Percentiles rank a stretch among this genome's conserved stretches.
These are phyloP conservation scores for Drosophila persimilis DNA, from an alignment of 1,140 invertebrate species.

Conservation along the genomic window DNA sequence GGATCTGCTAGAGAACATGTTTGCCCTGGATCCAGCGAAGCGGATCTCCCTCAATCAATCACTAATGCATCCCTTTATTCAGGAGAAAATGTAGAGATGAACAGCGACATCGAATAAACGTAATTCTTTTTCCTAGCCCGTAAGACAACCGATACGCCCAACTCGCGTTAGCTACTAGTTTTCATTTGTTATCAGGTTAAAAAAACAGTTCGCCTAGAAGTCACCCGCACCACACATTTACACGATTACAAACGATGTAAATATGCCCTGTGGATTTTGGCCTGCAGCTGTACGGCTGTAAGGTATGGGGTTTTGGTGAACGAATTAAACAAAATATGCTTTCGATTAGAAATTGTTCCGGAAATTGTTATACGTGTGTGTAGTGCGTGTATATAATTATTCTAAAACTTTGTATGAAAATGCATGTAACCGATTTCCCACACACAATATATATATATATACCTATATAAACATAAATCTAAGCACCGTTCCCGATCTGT, in stretches of 20 bases:
- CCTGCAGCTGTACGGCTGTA: constrained; percentile 8
- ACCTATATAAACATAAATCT: constrained; percentile 8
- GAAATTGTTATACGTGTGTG: constrained; percentile 35
- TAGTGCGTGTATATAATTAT: constrained; percentile 36
- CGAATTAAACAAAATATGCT: constrained; percentile 39
- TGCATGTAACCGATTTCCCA: constrained; percentile 34
- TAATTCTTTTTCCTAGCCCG: constrained; percentile 63
- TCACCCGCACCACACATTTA: constrained; percentile 23
- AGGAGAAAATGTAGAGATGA: constrained; percentile 89
- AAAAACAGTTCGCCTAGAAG: constrained; percentile 40
- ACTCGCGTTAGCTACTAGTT: constrained; percentile 55
- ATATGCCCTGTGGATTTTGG: constrained; percentile 47
- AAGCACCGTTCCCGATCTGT: constrained; percentile 5
- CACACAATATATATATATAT: constrained; percentile 34
- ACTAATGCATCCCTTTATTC: constrained; percentile 97
- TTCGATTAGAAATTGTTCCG: constrained; percentile 32
- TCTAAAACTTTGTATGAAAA: constrained; percentile 25
- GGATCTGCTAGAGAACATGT: constrained; percentile 96
- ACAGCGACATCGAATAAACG: constrained; percentile 39
- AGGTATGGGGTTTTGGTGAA: constrained; percentile 14
- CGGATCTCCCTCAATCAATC: constrained; percentile 96
- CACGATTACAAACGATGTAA: constrained; percentile 24
- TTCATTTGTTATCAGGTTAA: constrained; percentile 29
- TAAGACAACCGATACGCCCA: constrained; percentile 46
- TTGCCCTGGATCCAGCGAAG: constrained; percentile 96